Percentiles rank a stretch among this genome's conserved stretches.
phyloP scores from a whole-genome alignment of 2,797 vertebrate species.

The Anisognathus igniventris region DNA sequence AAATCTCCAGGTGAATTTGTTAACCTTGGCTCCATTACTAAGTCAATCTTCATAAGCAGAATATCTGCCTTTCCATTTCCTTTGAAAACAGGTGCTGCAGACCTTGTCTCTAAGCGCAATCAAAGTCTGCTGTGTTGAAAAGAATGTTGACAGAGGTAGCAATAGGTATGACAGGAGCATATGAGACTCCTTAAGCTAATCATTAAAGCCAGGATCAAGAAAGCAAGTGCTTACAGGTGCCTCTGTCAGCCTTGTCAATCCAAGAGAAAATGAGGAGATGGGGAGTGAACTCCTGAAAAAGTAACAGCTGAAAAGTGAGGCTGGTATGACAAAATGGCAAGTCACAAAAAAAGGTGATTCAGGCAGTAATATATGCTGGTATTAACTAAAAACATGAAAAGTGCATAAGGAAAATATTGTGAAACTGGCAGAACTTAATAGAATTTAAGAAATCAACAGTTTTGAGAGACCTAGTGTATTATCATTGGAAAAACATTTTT shows the following conservation, averaged over 20 bases:
- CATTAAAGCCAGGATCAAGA: slow-evolving; percentile 49
- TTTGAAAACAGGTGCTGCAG: slow-evolving; percentile 9
- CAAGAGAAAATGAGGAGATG: neutral
- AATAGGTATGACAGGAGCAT: slow-evolving; percentile 53
- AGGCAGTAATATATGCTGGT: neutral
- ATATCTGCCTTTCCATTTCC: neutral
- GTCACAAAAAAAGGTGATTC: neutral
- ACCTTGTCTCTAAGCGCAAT: neutral
- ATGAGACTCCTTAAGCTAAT: slow-evolving; percentile 54
- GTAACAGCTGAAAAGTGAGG: slow-evolving; percentile 44
- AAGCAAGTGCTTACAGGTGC: slow-evolving; percentile 26
- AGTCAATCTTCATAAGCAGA: neutral
- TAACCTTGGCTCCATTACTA: neutral
- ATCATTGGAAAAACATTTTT: neutral
- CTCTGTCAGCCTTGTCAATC: slow-evolving; percentile 36
- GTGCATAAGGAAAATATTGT: neutral
- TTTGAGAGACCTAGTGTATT: neutral
- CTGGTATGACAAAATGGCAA: slow-evolving; percentile 13
- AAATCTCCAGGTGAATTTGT: neutral
- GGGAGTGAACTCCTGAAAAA: slow-evolving; percentile 14
- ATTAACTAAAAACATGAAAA: neutral
- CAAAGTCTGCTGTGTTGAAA: slow-evolving; percentile 31
- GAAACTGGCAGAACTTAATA: neutral
- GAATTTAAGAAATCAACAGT: slow-evolving; percentile 6
- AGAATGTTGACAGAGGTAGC: slow-evolving; percentile 45